These are phyloP conservation scores for Phrynocephalus forsythii DNA, from an alignment of 2,797 vertebrate genomes.

Conservation along the genomic window DNA sequence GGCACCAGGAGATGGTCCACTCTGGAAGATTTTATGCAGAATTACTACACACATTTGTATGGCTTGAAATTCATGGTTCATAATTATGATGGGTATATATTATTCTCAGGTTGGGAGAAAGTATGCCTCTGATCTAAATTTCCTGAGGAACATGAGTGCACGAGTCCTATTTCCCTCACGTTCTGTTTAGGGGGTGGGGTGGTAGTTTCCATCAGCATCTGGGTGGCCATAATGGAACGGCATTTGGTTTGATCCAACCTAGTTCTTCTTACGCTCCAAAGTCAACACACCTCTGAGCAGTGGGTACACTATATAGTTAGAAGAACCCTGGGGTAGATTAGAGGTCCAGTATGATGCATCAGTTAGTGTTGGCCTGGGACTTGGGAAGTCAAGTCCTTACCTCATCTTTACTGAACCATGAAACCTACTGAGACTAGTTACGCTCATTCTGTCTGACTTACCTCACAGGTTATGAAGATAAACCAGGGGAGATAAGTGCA, in stretches of 20 bases:
- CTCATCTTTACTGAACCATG: background rate
- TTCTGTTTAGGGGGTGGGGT: background rate
- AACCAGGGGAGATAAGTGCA: background rate
- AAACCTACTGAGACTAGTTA: background rate
- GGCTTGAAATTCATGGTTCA: background rate
- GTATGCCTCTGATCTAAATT: background rate
- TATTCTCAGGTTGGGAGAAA: background rate
- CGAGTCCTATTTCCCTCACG: background rate
- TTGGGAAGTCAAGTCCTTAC: background rate
- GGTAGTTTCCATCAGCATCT: background rate
- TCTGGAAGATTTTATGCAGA: background rate
- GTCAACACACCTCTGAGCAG: too few relatives aligned
- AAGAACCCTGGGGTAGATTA: too few relatives aligned
- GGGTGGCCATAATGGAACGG: background rate
- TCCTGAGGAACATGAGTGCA: background rate
- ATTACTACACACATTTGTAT: background rate
- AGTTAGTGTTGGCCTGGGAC: background rate
- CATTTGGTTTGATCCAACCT: background rate
- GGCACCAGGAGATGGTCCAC: background rate
- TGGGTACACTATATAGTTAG: too few relatives aligned
- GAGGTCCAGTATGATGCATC: too few relatives aligned
- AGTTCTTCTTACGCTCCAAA: background rate
- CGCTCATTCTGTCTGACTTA: background rate
- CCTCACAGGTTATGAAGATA: background rate
- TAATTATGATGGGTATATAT: background rate